Conservation (phyloP, 2,888 invertebrate genomes). For the Linnaemya vulpina region DNA sequence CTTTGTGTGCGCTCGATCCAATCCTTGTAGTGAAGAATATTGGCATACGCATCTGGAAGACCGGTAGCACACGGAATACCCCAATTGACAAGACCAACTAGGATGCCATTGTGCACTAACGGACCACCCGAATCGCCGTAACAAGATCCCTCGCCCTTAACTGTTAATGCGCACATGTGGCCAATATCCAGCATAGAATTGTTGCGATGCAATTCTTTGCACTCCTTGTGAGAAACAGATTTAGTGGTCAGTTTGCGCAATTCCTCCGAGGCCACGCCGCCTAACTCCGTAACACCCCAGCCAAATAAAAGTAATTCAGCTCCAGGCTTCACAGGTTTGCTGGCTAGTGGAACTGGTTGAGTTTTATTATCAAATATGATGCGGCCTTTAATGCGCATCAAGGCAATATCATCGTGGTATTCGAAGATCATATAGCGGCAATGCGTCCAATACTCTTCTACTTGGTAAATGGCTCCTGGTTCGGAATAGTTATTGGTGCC, state of each 20-base stretch:
- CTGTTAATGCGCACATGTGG: constrained; percentile 85
- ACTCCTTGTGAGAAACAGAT: constrained; percentile 83
- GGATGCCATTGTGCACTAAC: constrained; percentile 74
- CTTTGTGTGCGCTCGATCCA: constrained; percentile 76
- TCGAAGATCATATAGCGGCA: constrained; percentile 77
- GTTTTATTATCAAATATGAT: constrained; percentile 84
- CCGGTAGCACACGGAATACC: constrained; percentile 80
- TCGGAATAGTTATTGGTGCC: constrained; percentile 76
- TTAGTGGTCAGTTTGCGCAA: constrained; percentile 85
- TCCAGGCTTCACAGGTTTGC: constrained; percentile 83
- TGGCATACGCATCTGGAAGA: constrained; percentile 79
- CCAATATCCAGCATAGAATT: constrained; percentile 83
- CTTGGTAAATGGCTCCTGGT: constrained; percentile 75
- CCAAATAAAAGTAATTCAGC: constrained; percentile 85
- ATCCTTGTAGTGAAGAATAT: constrained; percentile 75
- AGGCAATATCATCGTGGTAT: constrained; percentile 86
- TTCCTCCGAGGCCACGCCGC: constrained; percentile 84
- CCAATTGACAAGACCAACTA: constrained; percentile 81
- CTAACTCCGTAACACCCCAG: constrained; percentile 84
- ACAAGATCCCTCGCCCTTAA: constrained; percentile 83
- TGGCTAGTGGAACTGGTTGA: constrained; percentile 84
- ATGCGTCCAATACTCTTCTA: constrained; percentile 76
- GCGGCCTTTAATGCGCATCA: constrained; percentile 85
- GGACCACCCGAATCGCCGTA: constrained; percentile 81
- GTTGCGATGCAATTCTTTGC: constrained; percentile 83